These are phyloP conservation scores for Rhimphoctona megacephalus DNA, from an alignment of 2,888 invertebrate genomes.

Conservation along the genomic window DNA sequence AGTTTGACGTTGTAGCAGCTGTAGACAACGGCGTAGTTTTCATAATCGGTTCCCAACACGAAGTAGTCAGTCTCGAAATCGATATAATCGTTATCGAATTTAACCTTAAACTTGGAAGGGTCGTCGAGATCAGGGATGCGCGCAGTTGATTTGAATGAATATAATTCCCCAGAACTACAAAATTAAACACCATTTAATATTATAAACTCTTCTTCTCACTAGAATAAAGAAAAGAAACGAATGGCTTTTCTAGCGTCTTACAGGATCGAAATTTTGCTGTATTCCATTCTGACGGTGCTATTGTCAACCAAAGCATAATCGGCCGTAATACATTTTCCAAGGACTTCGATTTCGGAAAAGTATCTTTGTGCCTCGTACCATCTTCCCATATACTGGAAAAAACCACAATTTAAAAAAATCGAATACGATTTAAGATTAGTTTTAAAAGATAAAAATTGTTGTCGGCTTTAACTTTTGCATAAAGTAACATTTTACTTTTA, in stretches of 20 bases:
- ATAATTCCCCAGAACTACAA: constrained; percentile 82
- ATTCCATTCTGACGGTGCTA: constrained; percentile 84
- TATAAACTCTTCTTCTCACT: background rate
- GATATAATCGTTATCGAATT: constrained; percentile 88
- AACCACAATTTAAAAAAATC: background rate
- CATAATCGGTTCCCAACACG: constrained; percentile 89
- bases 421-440: background rate
- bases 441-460: background rate
- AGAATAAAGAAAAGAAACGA: background rate
- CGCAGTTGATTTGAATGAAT: constrained; percentile 87
- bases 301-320: constrained; percentile 86
- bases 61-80: constrained; percentile 86
- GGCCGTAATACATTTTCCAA: constrained; percentile 91
- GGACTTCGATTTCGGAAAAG: constrained; percentile 90
- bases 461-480: too few relatives aligned
- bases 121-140: constrained; percentile 85
- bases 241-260: background rate
- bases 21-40: constrained; percentile 88
- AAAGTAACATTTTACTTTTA: too few relatives aligned
- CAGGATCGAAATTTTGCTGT: constrained; percentile 70
- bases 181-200: background rate
- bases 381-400: constrained; percentile 5
- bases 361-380: constrained; percentile 89
- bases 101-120: constrained; percentile 87
- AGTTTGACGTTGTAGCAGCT: constrained; percentile 87